Evolutionary conservation across 2,113 vertebrate species (phyloP).

Genomic region (Leptodactylus fuscus): DNA sequence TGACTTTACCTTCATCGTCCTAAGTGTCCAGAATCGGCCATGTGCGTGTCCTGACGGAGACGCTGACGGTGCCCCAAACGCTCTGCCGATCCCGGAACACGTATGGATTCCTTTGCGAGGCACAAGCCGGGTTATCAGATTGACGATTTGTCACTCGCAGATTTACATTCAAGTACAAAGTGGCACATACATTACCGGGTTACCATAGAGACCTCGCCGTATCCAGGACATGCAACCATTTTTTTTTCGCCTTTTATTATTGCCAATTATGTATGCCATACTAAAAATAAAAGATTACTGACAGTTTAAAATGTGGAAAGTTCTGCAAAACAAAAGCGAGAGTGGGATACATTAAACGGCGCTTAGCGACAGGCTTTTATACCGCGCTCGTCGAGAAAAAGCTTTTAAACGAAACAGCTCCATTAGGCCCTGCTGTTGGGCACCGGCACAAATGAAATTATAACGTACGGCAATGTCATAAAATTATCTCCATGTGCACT

Average conservation of each 20-base stretch:
- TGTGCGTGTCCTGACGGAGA: neutral
- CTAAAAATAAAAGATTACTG: conserved; percentile 39
- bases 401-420: conserved; percentile 1
- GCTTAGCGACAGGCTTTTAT: conserved; percentile 37
- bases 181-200: conserved; percentile 25
- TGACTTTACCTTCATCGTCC: neutral
- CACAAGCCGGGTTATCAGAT: neutral
- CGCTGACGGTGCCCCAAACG: neutral
- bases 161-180: neutral
- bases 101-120: neutral
- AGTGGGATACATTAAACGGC: neutral
- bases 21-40: neutral
- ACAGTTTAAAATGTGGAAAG: conserved; percentile 26
- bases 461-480: neutral
- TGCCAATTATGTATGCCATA: conserved; percentile 17
- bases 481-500: neutral
- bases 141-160: neutral
- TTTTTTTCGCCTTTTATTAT: conserved; percentile 1
- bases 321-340: conserved; percentile 34
- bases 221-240: conserved; percentile 21
- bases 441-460: conserved; percentile 1
- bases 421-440: conserved; percentile 16
- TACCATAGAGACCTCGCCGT: conserved; percentile 37
- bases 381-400: neutral
- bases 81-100: neutral